phyloP scores from a whole-genome alignment of 2,113 vertebrate genomes.

The Cromileptes altivelis region DNA sequence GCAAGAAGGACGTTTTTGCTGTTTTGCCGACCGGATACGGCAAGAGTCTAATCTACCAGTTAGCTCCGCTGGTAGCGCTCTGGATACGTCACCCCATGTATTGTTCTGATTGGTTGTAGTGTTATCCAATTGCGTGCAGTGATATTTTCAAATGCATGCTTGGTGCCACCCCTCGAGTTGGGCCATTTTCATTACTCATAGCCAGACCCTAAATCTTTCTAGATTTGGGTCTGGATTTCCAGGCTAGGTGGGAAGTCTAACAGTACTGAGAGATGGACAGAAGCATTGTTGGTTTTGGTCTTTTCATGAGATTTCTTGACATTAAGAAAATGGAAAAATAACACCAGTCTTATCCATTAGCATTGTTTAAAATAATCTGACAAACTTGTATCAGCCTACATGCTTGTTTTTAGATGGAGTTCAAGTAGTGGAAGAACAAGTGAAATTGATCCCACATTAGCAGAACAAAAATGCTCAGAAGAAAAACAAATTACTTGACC shows the following conservation, averaged over 20 bases:
- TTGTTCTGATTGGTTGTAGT: too few species aligned
- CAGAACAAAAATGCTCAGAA: neutral
- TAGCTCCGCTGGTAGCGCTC: too few species aligned
- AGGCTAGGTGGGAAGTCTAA: neutral
- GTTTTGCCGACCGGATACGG: too few species aligned
- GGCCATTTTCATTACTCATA: too few species aligned
- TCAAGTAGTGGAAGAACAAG: neutral
- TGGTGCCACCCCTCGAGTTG: too few species aligned
- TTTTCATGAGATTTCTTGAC: neutral
- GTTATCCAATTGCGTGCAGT: too few species aligned
- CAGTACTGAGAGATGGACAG: neutral
- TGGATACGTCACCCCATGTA: too few species aligned
- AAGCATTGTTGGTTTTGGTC: neutral
- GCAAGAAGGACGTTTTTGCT: too few species aligned
- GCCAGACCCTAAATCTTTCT: too few species aligned
- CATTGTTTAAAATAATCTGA: neutral
- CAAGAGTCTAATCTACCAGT: too few species aligned
- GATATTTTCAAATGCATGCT: too few species aligned
- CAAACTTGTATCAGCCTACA: neutral
- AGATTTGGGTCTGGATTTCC: too few species aligned
- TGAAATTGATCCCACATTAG: conserved; percentile 4
- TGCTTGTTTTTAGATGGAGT: neutral
- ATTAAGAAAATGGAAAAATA: neutral
- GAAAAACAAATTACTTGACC: neutral
- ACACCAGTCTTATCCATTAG: neutral